Base-by-base conservation (phyloP, 2,888 invertebrate species). In the Sthenelais limicola region DNA sequence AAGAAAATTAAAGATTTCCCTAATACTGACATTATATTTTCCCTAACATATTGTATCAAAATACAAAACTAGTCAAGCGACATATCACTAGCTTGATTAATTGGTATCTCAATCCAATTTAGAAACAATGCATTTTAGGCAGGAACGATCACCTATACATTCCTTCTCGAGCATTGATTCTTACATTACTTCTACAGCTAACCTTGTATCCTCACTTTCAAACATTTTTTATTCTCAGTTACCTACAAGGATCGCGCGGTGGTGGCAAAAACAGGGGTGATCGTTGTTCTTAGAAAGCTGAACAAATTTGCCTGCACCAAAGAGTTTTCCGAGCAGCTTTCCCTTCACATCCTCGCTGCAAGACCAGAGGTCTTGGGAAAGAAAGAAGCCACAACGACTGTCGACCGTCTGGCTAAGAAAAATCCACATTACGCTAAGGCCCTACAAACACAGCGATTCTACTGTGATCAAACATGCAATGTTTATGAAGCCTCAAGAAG, bases 241-340 rank as follows among this genome's bases (percentile, higher is more conserved):
- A 48, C 28, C 3, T 48, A 67, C 47, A 48, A 67, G 24, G 48
- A 30, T 1, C 7, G 21, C 24, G n/a, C 2, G 0, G 5, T 32
- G 12, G 48, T 67, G 1, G 24, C 47, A 15, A 67, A 67, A n/a
- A 9, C 21, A 32, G 67, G 67, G 1, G 67, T 67, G 15, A 47
- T 67, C 28, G 47, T 67, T 30, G 47, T 43, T 3, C 30, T 67
- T 15, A 24, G 28, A n/a, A 67, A 67, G 48, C n/a, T 67, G 48
- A 67, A 67, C 48, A 67, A 67, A 43, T 48, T 67, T 21, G 47
- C 67, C 18, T 48, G 47, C 30, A 30, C 38, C n/a, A 48, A 26
- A 48, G 67, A 67, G 67, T 67, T 67, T 28, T 26, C 67, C 7
- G 67, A 67, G 28, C 67, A 67, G 32, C 67, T 67, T n/a, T 67